These are phyloP conservation scores for Ceyx margarethae DNA, from an alignment of 2,113 vertebrate genomes.

Conservation along the genomic window DNA sequence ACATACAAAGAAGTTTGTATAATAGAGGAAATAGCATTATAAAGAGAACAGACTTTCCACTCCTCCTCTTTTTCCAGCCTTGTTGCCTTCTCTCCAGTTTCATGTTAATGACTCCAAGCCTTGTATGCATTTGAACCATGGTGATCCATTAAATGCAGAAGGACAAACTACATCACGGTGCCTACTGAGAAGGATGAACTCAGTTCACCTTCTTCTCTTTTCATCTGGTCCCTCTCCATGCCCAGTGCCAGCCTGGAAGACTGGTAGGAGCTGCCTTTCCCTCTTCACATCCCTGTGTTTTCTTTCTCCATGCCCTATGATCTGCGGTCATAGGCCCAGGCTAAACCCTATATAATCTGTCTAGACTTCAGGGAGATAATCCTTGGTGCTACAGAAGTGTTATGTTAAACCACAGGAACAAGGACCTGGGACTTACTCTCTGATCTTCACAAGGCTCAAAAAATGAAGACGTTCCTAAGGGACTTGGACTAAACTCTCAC, in stretches of 20 bases:
- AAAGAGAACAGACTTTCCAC: slow-evolving; percentile 47
- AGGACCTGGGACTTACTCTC: not conserved
- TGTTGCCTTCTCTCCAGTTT: not conserved
- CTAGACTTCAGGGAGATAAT: not conserved
- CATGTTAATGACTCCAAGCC: not conserved
- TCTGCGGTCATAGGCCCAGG: not conserved
- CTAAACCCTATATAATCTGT: slow-evolving; percentile 35
- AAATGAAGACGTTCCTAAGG: not conserved
- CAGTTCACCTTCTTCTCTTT: not conserved
- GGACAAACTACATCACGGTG: not conserved
- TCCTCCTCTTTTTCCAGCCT: slow-evolving; percentile 54
- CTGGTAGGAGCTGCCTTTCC: not conserved
- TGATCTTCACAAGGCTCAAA: not conserved
- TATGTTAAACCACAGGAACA: not conserved
- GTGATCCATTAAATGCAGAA: not conserved
- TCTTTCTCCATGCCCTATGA: not conserved
- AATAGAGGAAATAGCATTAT: slow-evolving; percentile 53
- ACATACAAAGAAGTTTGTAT: slow-evolving; percentile 20
- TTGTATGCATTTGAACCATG: not conserved
- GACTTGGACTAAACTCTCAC: not conserved
- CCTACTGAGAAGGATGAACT: not conserved
- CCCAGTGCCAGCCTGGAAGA: not conserved
- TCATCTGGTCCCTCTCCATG: not conserved
- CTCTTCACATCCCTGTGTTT: not conserved
- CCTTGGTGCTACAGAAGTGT: not conserved